Evolutionary conservation across 2,888 invertebrate species (phyloP).

Genomic region (Griposia aprilina): DNA sequence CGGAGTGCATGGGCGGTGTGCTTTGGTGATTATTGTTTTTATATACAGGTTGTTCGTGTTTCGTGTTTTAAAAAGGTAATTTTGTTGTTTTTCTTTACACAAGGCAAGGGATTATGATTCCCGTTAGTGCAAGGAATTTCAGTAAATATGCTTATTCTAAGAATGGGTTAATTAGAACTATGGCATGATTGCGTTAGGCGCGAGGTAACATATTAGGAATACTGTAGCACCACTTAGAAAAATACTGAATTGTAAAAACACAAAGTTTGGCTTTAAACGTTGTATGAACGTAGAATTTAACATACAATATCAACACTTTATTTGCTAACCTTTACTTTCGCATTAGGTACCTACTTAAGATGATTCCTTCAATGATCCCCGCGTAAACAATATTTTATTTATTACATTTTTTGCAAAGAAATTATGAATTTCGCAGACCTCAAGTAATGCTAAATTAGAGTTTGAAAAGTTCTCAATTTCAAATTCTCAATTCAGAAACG

Average conservation of each 20-base stretch:
- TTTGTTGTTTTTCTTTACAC: constrained; percentile 23
- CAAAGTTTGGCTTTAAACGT: not conserved
- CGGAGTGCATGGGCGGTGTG: constrained; percentile 79
- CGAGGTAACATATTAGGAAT: not conserved
- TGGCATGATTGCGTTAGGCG: constrained; percentile 13
- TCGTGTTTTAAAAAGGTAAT: constrained; percentile 40
- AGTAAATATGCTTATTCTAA: constrained; percentile 26
- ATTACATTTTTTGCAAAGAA: too few species aligned
- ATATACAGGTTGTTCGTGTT: constrained; percentile 73
- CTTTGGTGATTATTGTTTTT: constrained; percentile 81
- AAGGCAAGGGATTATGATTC: constrained; percentile 1
- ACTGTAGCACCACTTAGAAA: constrained; percentile 16
- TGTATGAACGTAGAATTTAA: too few species aligned
- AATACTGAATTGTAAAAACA: not conserved
- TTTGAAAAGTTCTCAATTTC: too few species aligned
- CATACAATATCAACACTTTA: too few species aligned
- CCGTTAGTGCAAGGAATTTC: constrained; percentile 23
- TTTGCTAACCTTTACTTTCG: too few species aligned
- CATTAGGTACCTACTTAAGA: too few species aligned
- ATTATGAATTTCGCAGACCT: too few species aligned
- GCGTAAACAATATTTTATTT: too few species aligned
- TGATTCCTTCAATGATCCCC: too few species aligned
- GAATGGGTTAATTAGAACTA: constrained; percentile 38
- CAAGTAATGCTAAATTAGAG: too few species aligned
- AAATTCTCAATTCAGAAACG: too few species aligned